A percentile compares a stretch with the other conserved stretches of the same genome.
Conservation (phyloP, 35 echinoderm and acorn worm species). For the Eucidaris tribuloides region DNA sequence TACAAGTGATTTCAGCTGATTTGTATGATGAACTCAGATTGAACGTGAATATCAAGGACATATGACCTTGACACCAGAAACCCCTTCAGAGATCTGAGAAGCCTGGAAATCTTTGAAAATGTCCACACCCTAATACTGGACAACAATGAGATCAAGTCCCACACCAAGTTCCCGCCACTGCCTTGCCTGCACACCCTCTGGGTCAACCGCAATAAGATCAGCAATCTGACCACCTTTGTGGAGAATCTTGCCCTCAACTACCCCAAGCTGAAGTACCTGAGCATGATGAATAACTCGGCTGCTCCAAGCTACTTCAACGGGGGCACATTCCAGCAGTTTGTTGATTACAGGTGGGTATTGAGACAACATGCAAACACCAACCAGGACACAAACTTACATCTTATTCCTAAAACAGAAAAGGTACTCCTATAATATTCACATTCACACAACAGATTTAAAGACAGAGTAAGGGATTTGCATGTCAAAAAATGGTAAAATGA, state of each 20-base stretch:
- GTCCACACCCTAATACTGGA: conserved; percentile 90
- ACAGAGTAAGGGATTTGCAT: too few relatives aligned
- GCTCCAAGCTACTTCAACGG: conserved; percentile 97
- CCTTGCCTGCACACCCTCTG: conserved; percentile 64
- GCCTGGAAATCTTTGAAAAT: conserved; percentile 48
- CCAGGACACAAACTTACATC: too few relatives aligned
- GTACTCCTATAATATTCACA: too few relatives aligned
- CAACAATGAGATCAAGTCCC: conserved; percentile 82
- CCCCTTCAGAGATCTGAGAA: conserved; percentile 91
- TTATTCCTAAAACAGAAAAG: too few relatives aligned
- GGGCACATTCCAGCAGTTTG: conserved; percentile 84
- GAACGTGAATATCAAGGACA: too few relatives aligned
- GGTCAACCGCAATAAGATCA: conserved; percentile 84
- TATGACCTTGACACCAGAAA: too few relatives aligned
- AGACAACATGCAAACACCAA: too few relatives aligned
- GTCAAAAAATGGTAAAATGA: too few relatives aligned
- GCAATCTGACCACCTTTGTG: conserved; percentile 83
- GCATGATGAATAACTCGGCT: conserved; percentile 97
- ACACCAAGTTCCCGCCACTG: conserved; percentile 74
- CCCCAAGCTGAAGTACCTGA: conserved; percentile 72
- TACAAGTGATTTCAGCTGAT: too few relatives aligned
- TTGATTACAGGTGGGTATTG: conserved; percentile 93
- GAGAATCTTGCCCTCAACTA: conserved; percentile 59
- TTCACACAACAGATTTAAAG: too few relatives aligned
- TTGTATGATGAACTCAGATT: too few relatives aligned